Base-by-base conservation (phyloP, 1,140 invertebrate genomes). In the Lordiphosa mommai region DNA sequence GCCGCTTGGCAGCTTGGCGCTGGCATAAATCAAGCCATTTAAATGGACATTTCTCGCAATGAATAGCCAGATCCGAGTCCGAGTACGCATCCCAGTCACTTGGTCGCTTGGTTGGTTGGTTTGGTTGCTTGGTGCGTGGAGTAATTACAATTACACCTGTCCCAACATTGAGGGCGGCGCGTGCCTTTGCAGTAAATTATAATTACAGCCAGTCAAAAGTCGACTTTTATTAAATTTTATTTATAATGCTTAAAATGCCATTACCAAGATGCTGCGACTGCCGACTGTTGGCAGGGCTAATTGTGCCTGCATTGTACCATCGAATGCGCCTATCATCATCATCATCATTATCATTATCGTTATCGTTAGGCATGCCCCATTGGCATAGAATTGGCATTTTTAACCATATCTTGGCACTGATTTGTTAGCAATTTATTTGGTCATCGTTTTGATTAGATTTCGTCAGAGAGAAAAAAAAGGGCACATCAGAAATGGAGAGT, bases 151-250 rank as follows among this genome's bases (percentile, higher is more conserved):
- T 82, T 80, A 80, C 76, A 82, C 76, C 76, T 80, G 76, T 73
- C 64, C 66, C 47, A 49, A 55, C 12, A 16, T 20, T 16, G 30
- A 10, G 56, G 52, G 16, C 30, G 13, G 57, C 76, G 71, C 76
- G 76, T 80, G 76, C 71, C 57, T 29, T 29, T 65, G 71, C 55
- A 80, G 71, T 80, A 76, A 80, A 80, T 80, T 82, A 80, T 80
- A 80, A 80, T 80, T 80, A 82, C 53, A 48, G 30, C 9, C 57
- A 68, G 76, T 80, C 76, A 82, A 80, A 80, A 80, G 76, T 71
- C 71, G 76, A 80, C 76, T 82, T 80, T 80, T 80, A 80, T 80
- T 80, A 82, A 80, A 82, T 80, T 80, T 80, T 80, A 80, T 82
- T 80, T 80, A 71, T 76, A 76, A 71, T 82, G 58, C 61, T 60